Evolutionary conservation across 1,140 invertebrate genomes (phyloP), one percentile per base, ranked within the genome.

Genomic region (Pogonomyrmex californicus): DNA sequence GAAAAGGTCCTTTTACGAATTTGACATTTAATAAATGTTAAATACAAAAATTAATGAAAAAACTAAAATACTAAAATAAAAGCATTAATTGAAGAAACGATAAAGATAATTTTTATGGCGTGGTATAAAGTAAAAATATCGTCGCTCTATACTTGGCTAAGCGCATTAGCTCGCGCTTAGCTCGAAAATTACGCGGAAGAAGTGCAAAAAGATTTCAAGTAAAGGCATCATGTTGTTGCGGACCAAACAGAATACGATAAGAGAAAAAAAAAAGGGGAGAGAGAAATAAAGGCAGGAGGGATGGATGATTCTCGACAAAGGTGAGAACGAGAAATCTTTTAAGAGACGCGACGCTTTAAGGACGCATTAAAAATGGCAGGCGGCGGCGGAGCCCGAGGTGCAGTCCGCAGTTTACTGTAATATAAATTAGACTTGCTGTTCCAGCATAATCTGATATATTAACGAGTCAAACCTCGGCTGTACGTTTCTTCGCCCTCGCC

Each of bases 361-460:
- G 87, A 91, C 78, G 91, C 86, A 91, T 90, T 91, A 91, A 92
- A 92, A 89, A 91, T 91, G 89, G 86, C 87, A 91, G 76, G 63
- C 87, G 71, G 87, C 68, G 56, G 65, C 85, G 85, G 86, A 68
- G 77, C 85, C 54, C 66, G 87, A 86, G 89, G 81, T 85, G 73
- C 86, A 91, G 83, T 54, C 76, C 85, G 87, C 88, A 90, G 87
- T 92, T 92, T 91, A 92, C 89, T 87, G 86, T 89, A 91, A 88
- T 90, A 92, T 92, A 92, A 92, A 92, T 92, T 92, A 92, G 91
- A 91, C 91, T 92, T 90, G 88, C 81, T 91, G 91, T 92, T 92
- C 87, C 89, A 92, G 87, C 89, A 92, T 92, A 92, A 92, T 92
- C 91, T 92, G 91, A 92, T 92, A 91, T 92, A 91, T 91, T 91